A percentile compares a stretch with the other conserved stretches of the same genome.
phyloP scores from a whole-genome alignment of 2,888 invertebrate species.

The Chirona hameri region DNA sequence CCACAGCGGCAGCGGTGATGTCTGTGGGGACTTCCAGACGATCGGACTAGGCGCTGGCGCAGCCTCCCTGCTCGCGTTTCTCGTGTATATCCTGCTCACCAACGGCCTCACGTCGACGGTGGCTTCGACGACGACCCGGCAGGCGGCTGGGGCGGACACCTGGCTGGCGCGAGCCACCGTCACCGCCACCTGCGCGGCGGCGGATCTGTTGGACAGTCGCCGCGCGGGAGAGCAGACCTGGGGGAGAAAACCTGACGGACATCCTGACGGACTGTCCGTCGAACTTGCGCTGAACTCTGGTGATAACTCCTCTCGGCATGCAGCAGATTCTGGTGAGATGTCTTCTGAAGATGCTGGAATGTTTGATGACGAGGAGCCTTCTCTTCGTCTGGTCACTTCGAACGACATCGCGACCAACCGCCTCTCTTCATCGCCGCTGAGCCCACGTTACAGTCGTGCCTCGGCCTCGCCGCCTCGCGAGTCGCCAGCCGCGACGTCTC shows the following conservation, averaged over 20 bases:
- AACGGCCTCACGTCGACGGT: neutral
- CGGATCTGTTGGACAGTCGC: neutral
- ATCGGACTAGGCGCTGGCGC: constrained; percentile 3
- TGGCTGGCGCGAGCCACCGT: neutral
- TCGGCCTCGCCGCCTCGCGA: no score
- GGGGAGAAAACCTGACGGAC: neutral
- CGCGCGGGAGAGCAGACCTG: no score
- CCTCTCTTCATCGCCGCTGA: no score
- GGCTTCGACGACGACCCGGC: neutral
- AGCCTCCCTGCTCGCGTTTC: neutral
- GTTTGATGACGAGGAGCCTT: no score
- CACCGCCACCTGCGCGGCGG: neutral
- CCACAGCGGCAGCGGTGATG: neutral
- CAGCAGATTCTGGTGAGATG: no score
- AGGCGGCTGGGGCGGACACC: neutral
- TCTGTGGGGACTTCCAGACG: neutral
- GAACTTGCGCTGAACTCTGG: neutral
- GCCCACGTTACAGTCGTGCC: no score
- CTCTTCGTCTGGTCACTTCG: no score
- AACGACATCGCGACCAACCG: no score
- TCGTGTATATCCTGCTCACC: constrained; percentile 3
- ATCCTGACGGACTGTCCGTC: neutral
- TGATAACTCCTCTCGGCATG: no score
- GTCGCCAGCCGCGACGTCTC: no score
- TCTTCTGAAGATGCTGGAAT: no score